Evolutionary conservation across 2,888 invertebrate species (phyloP).

Genomic region (Lagria hirta): DNA sequence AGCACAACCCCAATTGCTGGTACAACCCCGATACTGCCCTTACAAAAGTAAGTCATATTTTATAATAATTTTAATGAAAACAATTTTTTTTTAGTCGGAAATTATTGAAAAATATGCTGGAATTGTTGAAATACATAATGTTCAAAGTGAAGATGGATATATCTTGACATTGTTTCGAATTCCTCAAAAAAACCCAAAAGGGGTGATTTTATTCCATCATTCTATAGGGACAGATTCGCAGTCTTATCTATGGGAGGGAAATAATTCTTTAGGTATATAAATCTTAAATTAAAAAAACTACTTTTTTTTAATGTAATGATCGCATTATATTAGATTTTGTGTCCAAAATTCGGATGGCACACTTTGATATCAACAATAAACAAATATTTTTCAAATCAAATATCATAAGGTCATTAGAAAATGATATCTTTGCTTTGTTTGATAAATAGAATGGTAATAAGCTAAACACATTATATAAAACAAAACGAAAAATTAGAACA

Average conservation of each 20-base stretch:
- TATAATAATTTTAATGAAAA: constrained; percentile 7
- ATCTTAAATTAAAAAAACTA: too few relatives aligned
- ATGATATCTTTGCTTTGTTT: too few relatives aligned
- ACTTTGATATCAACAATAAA: too few relatives aligned
- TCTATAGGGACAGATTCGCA: constrained; percentile 21
- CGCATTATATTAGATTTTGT: too few relatives aligned
- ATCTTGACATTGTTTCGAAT: constrained; percentile 24
- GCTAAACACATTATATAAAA: too few relatives aligned
- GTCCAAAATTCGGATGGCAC: too few relatives aligned
- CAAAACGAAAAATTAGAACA: too few relatives aligned
- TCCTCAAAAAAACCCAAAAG: constrained; percentile 20
- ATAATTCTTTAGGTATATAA: constrained; percentile 21
- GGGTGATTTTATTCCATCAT: constrained; percentile 27
- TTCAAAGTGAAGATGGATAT: constrained; percentile 28
- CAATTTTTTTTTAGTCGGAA: constrained; percentile 7
- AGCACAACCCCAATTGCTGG: constrained; percentile 33
- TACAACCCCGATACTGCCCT: constrained; percentile 34
- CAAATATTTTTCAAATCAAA: too few relatives aligned
- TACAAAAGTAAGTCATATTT: constrained; percentile 34
- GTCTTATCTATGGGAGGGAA: constrained; percentile 18
- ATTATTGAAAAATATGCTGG: constrained; percentile 13
- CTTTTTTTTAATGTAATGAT: too few relatives aligned
- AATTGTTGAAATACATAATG: constrained; percentile 7
- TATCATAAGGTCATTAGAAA: too few relatives aligned
- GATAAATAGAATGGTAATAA: too few relatives aligned